Evolutionary conservation across 2,888 invertebrate species (phyloP), one percentile per base, ranked within the genome.

Genomic region (Macrophya annulata): DNA sequence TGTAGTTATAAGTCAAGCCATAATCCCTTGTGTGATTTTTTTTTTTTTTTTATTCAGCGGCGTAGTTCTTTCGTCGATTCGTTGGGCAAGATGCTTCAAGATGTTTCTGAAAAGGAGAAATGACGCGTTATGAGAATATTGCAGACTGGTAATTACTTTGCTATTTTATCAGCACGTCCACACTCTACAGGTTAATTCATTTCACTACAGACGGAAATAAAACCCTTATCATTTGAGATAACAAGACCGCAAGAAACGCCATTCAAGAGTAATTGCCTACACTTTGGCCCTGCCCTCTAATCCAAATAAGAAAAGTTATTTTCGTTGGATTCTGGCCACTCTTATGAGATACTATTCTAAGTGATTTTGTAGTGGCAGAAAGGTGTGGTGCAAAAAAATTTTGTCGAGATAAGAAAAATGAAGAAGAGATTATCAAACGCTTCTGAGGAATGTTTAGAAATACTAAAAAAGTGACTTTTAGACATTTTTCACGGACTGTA

Each of bases 241-340:
- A 62, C 31, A 21, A 4, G 31, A 15, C 43, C 9, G 43, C 5
- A 81, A 59, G 62, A 81, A 77, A 81, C 40, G 43, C 81, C 81
- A 81, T 81, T 81, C 51, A 25, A 40, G 40, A 81, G 62, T 81
- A 81, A 81, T 81, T 81, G 62, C 81, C 59, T 62, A 43, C 81
- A 81, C 81, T 62, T 81, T 62, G 59, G 31, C 81, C 81, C 25
- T 51, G 43, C 62, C 81, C 62, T 81, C 37, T 81, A 62, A 81
- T 81, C 62, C 81, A 62, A 81, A 81, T 81, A 81, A 81, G 21
- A 31, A 62, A 81, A 62, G 62, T 37, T 81, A 62, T 81, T 81
- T 81, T 59, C 81, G 81, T 81, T 81, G 43, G 62, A 43, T 62
- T 21, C n/a, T 81, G 59, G 62, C 59, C 43, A 55, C 45, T 45